A percentile compares a stretch with the other conserved stretches of the same genome.
Conservation (phyloP, 37 sponge, comb jelly and placozoan genomes). For the Hormiphora californensis region DNA sequence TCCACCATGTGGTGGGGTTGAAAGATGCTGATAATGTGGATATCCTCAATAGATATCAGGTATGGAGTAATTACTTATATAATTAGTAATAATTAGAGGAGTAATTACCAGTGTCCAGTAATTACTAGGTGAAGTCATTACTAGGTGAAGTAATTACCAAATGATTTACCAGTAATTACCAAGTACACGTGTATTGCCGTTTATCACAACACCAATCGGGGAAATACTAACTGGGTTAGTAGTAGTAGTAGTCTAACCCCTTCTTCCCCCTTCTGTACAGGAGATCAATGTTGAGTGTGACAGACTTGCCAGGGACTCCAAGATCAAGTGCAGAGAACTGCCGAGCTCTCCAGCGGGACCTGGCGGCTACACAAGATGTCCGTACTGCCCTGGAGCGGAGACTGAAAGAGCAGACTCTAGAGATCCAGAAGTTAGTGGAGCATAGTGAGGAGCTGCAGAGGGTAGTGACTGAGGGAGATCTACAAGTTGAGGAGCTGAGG, state of each 20-base stretch:
- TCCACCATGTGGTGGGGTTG: constrained; percentile 22
- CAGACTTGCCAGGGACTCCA: constrained; percentile 7
- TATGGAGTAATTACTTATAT: too few species aligned
- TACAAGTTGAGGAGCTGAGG: constrained; percentile 19
- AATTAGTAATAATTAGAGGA: too few species aligned
- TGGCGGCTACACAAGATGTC: constrained; percentile 36
- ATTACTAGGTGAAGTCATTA: too few species aligned
- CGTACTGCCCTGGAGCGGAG: neutral
- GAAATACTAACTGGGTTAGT: too few species aligned
- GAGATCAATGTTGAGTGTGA: too few species aligned
- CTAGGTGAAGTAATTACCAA: too few species aligned
- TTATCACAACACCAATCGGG: too few species aligned
- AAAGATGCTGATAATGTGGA: constrained; percentile 52
- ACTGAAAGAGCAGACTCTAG: constrained; percentile 32
- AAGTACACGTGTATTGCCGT: too few species aligned
- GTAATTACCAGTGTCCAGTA: too few species aligned
- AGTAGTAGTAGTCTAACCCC: too few species aligned
- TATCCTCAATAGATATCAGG: neutral
- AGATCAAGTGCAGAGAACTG: constrained; percentile 49
- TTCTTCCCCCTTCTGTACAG: too few species aligned
- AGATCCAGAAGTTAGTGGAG: constrained; percentile 8
- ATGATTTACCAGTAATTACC: too few species aligned
- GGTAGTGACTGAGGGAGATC: neutral
- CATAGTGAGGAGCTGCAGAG: constrained; percentile 12
- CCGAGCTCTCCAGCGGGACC: neutral